A percentile compares a stretch with the other conserved stretches of the same genome.
Evolutionary conservation across 2,113 vertebrate genomes (phyloP).

Genomic region (Muntiacus reevesi): DNA sequence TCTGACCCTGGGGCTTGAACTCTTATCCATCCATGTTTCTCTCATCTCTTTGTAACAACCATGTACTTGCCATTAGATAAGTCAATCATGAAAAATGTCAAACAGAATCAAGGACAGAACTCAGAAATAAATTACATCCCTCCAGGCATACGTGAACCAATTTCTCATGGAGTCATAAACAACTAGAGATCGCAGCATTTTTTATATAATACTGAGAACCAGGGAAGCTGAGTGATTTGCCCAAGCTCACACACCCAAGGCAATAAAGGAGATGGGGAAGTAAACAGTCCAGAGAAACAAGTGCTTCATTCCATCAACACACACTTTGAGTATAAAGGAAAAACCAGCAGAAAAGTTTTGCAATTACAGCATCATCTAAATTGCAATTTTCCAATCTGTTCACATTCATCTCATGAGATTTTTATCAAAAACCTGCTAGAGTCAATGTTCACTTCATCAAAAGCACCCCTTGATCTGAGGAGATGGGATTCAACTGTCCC

Average conservation of each 20-base stretch:
- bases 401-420: background rate
- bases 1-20: background rate
- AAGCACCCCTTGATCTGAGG: background rate
- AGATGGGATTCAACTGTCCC: background rate
- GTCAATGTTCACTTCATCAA: fast-evolving
- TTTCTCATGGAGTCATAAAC: background rate
- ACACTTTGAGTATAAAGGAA: background rate
- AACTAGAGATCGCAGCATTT: background rate
- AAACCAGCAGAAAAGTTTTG: background rate
- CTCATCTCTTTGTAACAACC: background rate
- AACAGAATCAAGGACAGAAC: background rate
- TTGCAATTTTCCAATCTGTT: background rate
- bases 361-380: background rate
- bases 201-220: background rate
- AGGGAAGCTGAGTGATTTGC: background rate
- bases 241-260: background rate
- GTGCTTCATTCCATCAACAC: background rate
- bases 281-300: background rate
- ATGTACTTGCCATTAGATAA: background rate
- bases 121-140: background rate
- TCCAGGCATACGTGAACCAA: background rate
- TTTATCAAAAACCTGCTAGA: background rate
- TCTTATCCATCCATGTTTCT: background rate
- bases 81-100: background rate
- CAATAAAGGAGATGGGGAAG: background rate